Evolutionary conservation across 92 coral and sea anemone species (phyloP), one percentile per base, ranked within the genome.

Genomic region (Chrysogorgia sp.): DNA sequence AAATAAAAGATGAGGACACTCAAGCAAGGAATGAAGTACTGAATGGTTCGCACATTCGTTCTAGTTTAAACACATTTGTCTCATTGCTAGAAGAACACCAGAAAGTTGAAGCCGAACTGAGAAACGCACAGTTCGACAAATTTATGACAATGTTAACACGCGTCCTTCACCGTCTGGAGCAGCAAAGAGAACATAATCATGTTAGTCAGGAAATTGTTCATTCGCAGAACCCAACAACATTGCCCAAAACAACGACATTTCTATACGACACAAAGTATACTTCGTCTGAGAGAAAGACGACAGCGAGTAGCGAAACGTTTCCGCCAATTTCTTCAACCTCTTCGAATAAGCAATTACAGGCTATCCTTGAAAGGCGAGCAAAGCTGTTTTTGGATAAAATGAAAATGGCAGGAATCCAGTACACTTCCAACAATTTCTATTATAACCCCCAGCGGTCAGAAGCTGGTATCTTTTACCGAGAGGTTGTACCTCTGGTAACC

Each of bases 391-490:
- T 64, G 10, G 17, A 25, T 13, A 32, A 64, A 40, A 64, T 64
- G 52, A 64, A 40, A 34, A 23, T 19, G 22, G 30, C n/a, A 35
- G 48, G 30, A 0, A 33, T 64, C 10, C 19, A 35, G 26, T 64
- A 64, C 71, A 64, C 15, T 40, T 21, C 40, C 15, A n/a, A n/a
- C n/a, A 25, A 48, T n/a, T 0, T 64, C 34, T 64, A 32, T 40
- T 37, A 32, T 26, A 19, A n/a, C 24, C 31, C 17, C 15, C 10
- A 40, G 14, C 47, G 34, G 34, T 4, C 24, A n/a, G 34, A 64
- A 20, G 17, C 24, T 15, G 25, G 50, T 37, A 64, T 64, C 50
- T 93, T 93, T 59, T 93, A 76, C 48, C 84, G 97, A 49, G 96
- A 93, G 25, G 91, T 81, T 2, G 40, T 53, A 40, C 97, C 92